A percentile compares a stretch with the other conserved stretches of the same genome.
Evolutionary conservation across 2,888 invertebrate genomes (phyloP).

Genomic region (Chrysolina americana): DNA sequence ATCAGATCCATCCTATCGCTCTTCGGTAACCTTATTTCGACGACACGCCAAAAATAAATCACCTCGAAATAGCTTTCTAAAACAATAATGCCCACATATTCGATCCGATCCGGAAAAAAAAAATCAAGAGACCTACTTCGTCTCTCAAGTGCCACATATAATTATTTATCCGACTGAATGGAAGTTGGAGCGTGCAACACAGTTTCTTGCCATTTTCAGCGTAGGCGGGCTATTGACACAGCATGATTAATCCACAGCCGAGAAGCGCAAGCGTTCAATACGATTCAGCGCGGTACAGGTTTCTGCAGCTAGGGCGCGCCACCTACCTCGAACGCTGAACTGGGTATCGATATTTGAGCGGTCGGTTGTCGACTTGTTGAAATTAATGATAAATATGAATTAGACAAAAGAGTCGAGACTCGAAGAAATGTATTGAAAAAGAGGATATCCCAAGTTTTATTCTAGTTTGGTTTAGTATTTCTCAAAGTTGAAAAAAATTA

Average conservation of each 20-base stretch:
- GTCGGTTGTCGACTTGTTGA: not conserved
- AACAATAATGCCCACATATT: not conserved
- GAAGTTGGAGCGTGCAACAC: conserved; percentile 10
- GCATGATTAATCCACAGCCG: conserved; percentile 1
- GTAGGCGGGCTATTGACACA: conserved; percentile 42
- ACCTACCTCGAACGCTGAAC: conserved; percentile 44
- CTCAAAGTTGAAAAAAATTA: too few relatives aligned
- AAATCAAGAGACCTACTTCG: conserved; percentile 14
- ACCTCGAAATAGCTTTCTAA: too few relatives aligned
- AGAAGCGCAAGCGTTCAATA: conserved; percentile 37
- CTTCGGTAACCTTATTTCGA: too few relatives aligned
- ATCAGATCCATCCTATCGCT: too few relatives aligned
- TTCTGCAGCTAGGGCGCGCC: conserved; percentile 60
- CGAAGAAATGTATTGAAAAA: too few relatives aligned
- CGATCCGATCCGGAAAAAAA: not conserved
- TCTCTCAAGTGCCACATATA: not conserved
- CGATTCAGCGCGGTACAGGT: conserved; percentile 51
- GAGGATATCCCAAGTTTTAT: too few relatives aligned
- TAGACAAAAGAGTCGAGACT: not conserved
- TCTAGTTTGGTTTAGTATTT: too few relatives aligned
- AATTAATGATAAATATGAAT: not conserved
- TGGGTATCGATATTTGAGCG: not conserved
- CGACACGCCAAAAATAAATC: too few relatives aligned
- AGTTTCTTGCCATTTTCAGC: conserved; percentile 26
- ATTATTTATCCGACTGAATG: conserved; percentile 27